phyloP scores from a whole-genome alignment of 2,113 vertebrate genomes.

The Atrichornis clamosus region DNA sequence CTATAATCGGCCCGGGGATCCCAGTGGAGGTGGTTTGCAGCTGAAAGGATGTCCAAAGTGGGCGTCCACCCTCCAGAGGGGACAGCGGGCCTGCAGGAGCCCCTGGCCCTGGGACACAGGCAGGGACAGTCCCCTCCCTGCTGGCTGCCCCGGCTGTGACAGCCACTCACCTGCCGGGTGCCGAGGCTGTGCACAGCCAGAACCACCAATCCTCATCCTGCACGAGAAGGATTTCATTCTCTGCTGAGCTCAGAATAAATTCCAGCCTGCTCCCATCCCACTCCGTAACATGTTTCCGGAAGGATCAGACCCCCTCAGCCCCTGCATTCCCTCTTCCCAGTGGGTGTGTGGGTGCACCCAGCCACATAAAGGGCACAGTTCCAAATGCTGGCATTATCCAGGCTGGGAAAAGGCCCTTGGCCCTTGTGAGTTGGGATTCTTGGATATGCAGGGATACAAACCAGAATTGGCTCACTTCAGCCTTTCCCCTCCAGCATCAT shows the following conservation, averaged over 20 bases:
- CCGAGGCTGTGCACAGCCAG: not conserved
- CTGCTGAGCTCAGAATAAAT: not conserved
- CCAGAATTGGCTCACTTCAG: not conserved
- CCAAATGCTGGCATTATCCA: fast-evolving
- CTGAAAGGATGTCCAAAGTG: conserved; percentile 40
- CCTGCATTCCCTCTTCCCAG: not conserved
- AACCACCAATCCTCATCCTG: not conserved
- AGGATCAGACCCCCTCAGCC: not conserved
- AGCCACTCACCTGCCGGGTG: fast-evolving
- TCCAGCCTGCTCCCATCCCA: not conserved
- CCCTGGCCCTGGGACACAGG: not conserved
- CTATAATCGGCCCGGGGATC: conserved; percentile 60
- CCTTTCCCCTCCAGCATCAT: not conserved
- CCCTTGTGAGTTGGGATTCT: not conserved
- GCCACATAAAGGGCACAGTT: not conserved
- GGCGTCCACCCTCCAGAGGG: not conserved
- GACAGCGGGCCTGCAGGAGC: not conserved
- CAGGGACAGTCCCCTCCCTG: not conserved
- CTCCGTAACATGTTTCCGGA: fast-evolving
- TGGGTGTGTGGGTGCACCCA: fast-evolving
- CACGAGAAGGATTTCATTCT: not conserved
- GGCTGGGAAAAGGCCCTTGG: not conserved
- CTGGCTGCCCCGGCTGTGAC: fast-evolving
- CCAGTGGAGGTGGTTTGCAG: conserved; percentile 32
- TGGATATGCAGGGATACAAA: not conserved